Base-by-base conservation (phyloP, 2,888 invertebrate genomes). In the Lochmaea crataegi region DNA sequence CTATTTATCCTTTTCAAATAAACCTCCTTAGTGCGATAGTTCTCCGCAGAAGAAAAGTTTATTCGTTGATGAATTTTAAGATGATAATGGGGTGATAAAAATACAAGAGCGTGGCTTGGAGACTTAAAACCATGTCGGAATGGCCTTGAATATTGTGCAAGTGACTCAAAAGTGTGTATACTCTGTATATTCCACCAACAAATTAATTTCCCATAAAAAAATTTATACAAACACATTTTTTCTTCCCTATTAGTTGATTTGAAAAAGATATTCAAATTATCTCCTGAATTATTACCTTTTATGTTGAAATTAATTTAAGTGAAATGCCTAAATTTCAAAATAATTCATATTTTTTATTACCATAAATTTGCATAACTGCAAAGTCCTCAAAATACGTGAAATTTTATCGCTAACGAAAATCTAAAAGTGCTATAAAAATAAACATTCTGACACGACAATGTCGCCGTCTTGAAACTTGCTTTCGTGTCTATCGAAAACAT, bases 401-500 rank as follows among this genome's bases (percentile, higher is more conserved):
- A 63, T 69, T n/a, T 53, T 69, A 69, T 69, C 69, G 32, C 63
- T 10, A 63, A 53, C 41, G 56, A 63, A 63, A 69, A 69, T 69
- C 69, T 69, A 56, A 69, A 69, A 69, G 69, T 64, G 69, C 69
- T 56, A 69, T 69, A 69, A 69, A 69, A 69, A 69, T 69, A 69
- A 69, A 69, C 63, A 69, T 69, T 69, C 63, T 69, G 69, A 69
- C 69, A 69, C 69, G 69, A 69, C 69, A 69, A 69, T 58, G 42
- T 57, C n/a, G 67, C 58, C 57, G 68, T 16, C 60, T 68, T 16
- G 53, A 38, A 60, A 51, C 51, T 22, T 53, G 53, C 51, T 63
- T 69, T 69, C 69, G 63, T 69, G 69, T 69, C 63, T 69, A 69
- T 41, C 7, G n/a, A 58, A 68, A 64, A 18, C 58, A 68, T 74